Base-by-base conservation (phyloP, 2,797 vertebrate species). In the Melanotaenia pygmaea region DNA sequence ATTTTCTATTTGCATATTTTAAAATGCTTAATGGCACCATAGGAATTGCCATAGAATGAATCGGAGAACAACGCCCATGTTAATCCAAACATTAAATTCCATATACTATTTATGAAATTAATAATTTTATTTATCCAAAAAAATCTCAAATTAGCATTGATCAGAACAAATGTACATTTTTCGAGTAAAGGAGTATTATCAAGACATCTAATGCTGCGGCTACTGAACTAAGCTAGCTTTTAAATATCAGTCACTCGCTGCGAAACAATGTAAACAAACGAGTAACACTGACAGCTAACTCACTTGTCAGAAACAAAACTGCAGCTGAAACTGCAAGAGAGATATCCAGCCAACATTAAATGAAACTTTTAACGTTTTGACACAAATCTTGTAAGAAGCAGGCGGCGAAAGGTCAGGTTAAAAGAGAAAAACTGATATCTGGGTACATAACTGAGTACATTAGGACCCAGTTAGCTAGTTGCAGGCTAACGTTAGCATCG, bases 401-500 rank as follows among this genome's bases (percentile, higher is more conserved):
- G 37, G 2, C 18, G 10, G 8, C 11, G 58, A 28, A 28, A 2
- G 11, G 2, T 1, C 22, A 20, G 26, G 0, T 72, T 28, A 12
- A 1, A 1, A 34, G 14, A 14, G 3, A 5, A 34, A 11, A 40
- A 66, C 20, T 51, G 1, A 57, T 10, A 20, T 30, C 26, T 20
- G 43, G 38, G 67, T 74, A 51, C 50, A 60, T 70, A 30, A 30
- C 28, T 30, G 28, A 30, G 28, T 30, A 30, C 28, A 30, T 67
- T 82, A 77, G 57, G 60, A 38, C 0, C 16, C 47, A 50, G 54
- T 62, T 76, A 82, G 86, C 79, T 76, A 74, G 71, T 67, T 64
- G 24, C 20, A 0, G 54, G 86, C 86, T 87, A 88, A 74, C 56
- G 56, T 53, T 79, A 86, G 84, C 83, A 1, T 76, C 37, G 24